Base-by-base conservation (phyloP, 2,797 vertebrate genomes). In the Aplochiton taeniatus region DNA sequence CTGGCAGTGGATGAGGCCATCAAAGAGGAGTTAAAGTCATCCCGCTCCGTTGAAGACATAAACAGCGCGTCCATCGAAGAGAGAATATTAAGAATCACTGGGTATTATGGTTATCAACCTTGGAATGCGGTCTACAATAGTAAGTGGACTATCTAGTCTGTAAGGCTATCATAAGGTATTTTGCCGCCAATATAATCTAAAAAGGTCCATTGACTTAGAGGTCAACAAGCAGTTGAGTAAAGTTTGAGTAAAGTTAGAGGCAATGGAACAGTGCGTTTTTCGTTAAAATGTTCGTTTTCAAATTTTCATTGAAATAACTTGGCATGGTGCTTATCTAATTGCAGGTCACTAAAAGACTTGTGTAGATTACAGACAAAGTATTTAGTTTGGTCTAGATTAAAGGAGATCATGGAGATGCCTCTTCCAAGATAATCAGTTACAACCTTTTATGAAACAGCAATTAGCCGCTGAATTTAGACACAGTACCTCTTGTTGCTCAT, bases 81-180 rank as follows among this genome's bases (percentile, higher is more conserved):
- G 86, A 85, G 96, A 11, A 98, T 98, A 78, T 75, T 98, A 66
- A 91, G 96, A 55, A 98, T 98, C 85, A 97, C 96, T 0, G 96
- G 96, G 73, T 98, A 97, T 81, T 98, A 98, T 71, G 96, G 96
- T 77, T 98, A 98, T 76, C 95, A 97, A 81, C 95, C 96, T 31
- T 97, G 95, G 96, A 95, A 90, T 2, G 89, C 94, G 6, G 93
- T 94, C 91, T 94, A 89, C 90, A 92, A 91, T 77, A 93, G 95
- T 98, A 92, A 96, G 96, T 87, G 55, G 12, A 16, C 11, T 12
- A 13, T 19, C 8, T 31, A 31, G 31, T 31, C 31, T 31, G 31
- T 31, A 31, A 31, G 31, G 31, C 31, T 31, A 6, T 31, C 31
- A 31, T 31, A 31, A 3, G 6, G 31, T 31, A 31, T 6, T 31